Evolutionary conservation across 2,797 vertebrate species (phyloP), one percentile per base, ranked within the genome.

Genomic region (Carduelis carduelis): DNA sequence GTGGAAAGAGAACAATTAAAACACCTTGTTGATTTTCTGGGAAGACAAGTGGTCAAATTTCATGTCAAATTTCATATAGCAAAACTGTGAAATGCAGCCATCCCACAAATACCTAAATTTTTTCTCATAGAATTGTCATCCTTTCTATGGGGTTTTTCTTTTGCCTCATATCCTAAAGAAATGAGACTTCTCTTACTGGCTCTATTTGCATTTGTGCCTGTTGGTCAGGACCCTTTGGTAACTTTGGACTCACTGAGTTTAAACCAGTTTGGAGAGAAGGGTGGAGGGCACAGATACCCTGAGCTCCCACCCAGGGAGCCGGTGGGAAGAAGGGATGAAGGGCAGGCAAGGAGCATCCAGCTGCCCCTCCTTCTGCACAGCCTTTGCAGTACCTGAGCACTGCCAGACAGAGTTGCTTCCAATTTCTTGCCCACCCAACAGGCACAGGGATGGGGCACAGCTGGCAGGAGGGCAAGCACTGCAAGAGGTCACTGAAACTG

Each of bases 201-300:
- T n/a, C 14, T 57, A 5, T 68, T 76, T 60, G 15, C 11, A 30
- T 76, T 49, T 68, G 27, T 10, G 14, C 32, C 63, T 79, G 9
- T 69, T 90, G 69, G 20, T 35, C 46, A 37, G 68, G 27, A 49
- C 6, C 9, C 16, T 71, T 53, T 78, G n/a, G 50, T 20, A 55
- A 30, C 53, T 82, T 90, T 46, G 56, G 84, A 27, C 30, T 81
- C 32, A 12, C 9, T 23, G 1, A 6, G 43, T 34, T 69, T 47
- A 18, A 86, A 35, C 8, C 28, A 57, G 14, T 49, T 88, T 69
- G 52, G 59, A 72, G 71, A 53, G 41, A 59, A 66, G 57, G 28
- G 23, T 0, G 2, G 49, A 61, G 28, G 52, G 46, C 1, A 4
- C 9, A 21, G 46, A 41, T 18, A 39, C 37, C 24, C 39, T 9